phyloP scores from a whole-genome alignment of 2,113 vertebrate genomes.

The Protomyctophum bolini region DNA sequence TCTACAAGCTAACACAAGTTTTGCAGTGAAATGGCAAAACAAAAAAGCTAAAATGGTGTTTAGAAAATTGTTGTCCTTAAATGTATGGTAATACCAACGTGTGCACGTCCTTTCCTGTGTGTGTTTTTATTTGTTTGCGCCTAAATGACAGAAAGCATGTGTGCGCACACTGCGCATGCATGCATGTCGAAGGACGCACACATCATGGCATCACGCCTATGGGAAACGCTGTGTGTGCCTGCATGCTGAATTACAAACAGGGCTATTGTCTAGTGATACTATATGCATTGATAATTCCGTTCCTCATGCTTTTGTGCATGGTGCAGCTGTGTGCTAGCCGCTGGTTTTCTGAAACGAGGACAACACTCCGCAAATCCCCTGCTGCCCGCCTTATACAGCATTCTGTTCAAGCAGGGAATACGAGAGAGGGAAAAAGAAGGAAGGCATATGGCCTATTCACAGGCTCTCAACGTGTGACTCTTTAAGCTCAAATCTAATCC shows the following conservation, averaged over 20 bases:
- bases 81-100: slow-evolving; percentile 18
- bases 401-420: slow-evolving; percentile 1
- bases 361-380: slow-evolving; percentile 55
- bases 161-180: too few relatives aligned
- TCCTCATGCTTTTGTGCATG: slow-evolving; percentile 60
- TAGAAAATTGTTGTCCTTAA: too few relatives aligned
- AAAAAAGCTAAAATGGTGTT: too few relatives aligned
- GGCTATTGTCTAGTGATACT: slow-evolving; percentile 60
- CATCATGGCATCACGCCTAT: too few relatives aligned
- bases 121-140: slow-evolving; percentile 14
- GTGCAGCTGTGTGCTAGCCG: slow-evolving; percentile 35
- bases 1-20: too few relatives aligned
- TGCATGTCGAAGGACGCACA: too few relatives aligned
- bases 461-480: slow-evolving; percentile 44
- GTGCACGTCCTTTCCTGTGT: slow-evolving; percentile 54
- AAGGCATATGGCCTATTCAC: slow-evolving; percentile 29
- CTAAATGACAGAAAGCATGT: slow-evolving; percentile 19
- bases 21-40: too few relatives aligned
- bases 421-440: too few relatives aligned
- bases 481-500: slow-evolving; percentile 56
- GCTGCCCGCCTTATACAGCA: slow-evolving; percentile 33
- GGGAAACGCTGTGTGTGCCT: background rate
- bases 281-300: slow-evolving; percentile 64
- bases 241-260: background rate
- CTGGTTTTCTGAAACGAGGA: slow-evolving; percentile 58